Evolutionary conservation across 2,888 invertebrate genomes (phyloP).

Genomic region (Malthinus flaveolus): DNA sequence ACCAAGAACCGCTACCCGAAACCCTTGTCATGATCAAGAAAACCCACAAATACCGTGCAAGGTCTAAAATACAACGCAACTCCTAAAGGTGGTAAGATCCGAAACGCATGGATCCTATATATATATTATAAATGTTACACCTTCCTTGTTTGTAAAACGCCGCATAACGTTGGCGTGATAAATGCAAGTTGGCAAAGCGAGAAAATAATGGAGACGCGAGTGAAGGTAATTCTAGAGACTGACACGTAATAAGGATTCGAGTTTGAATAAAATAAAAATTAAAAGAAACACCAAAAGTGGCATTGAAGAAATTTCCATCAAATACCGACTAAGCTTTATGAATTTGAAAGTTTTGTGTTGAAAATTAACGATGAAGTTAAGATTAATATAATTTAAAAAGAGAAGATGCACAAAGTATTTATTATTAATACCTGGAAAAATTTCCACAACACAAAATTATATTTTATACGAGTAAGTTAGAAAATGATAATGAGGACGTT

Average conservation of each 20-base stretch:
- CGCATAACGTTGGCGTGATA: constrained; percentile 15
- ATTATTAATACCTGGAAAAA: constrained; percentile 6
- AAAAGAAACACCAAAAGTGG: not conserved
- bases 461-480: constrained; percentile 34
- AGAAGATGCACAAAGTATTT: not conserved
- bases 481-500: constrained; percentile 35
- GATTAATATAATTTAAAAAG: no score
- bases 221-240: not conserved
- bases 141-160: constrained; percentile 11
- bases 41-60: constrained; percentile 20
- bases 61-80: constrained; percentile 19
- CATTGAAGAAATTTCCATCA: not conserved
- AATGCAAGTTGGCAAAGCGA: constrained; percentile 7
- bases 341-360: no score
- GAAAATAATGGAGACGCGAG: constrained; percentile 4
- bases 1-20: constrained; percentile 18
- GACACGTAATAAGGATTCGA: no score
- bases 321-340: not conserved
- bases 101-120: constrained; percentile 22
- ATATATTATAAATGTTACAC: constrained; percentile 14
- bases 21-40: constrained; percentile 26
- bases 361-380: no score
- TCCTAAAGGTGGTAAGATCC: constrained; percentile 23
- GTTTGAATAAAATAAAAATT: not conserved
- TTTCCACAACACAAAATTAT: constrained; percentile 30